Conservation (phyloP, 1,140 invertebrate species). For the Eurosta solidaginis region DNA sequence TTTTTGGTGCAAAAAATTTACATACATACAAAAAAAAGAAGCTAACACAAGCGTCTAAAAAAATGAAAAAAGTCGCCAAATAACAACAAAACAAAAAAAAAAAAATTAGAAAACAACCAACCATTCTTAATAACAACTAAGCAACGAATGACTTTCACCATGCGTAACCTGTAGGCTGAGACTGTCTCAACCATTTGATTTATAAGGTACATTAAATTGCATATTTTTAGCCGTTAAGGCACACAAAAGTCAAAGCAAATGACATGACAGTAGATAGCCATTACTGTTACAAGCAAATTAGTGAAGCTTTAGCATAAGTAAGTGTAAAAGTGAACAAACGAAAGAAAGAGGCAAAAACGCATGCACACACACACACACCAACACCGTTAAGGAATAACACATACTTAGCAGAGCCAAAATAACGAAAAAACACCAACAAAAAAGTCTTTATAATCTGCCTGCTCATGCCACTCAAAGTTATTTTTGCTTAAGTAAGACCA, state of each 20-base stretch:
- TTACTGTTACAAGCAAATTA: neutral
- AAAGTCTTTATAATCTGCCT: too few species aligned
- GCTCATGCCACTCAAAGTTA: too few species aligned
- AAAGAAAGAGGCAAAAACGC: too few species aligned
- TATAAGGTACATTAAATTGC: slow-evolving; percentile 27
- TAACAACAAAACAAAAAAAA: neutral
- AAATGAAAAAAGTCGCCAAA: neutral
- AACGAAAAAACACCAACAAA: too few species aligned
- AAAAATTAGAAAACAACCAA: neutral
- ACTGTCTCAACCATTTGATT: neutral
- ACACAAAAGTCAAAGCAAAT: slow-evolving; percentile 10
- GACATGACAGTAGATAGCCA: neutral
- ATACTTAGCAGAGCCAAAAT: too few species aligned
- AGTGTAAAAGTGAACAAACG: too few species aligned
- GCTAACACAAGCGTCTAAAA: neutral
- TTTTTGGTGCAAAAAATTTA: too few species aligned
- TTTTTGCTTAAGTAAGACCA: too few species aligned
- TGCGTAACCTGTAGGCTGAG: neutral
- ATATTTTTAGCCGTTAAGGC: slow-evolving; percentile 24
- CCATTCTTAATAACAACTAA: neutral
- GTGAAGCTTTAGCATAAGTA: too few species aligned
- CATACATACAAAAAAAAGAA: too few species aligned
- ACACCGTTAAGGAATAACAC: too few species aligned
- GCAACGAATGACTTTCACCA: neutral
- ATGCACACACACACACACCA: too few species aligned